These are phyloP conservation scores for Nicator chloris DNA, from an alignment of 2,113 vertebrate species.

Conservation along the genomic window DNA sequence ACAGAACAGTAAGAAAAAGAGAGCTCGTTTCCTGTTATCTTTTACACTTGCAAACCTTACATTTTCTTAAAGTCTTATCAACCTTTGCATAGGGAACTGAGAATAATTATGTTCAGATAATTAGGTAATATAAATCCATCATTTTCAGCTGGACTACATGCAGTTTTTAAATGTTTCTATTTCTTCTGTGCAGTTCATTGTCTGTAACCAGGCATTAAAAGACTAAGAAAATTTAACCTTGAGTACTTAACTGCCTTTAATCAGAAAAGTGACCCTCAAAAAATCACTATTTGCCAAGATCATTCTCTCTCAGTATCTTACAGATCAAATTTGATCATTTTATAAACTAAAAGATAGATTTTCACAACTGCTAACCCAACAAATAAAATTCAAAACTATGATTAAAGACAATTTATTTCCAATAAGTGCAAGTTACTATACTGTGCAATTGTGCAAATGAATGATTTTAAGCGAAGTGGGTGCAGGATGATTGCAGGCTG, in stretches of 20 bases:
- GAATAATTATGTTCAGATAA: not conserved
- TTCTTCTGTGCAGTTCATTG: constrained; percentile 1
- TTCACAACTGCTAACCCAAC: not conserved
- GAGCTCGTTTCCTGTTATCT: not conserved
- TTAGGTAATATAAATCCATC: not conserved
- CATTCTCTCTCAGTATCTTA: not conserved
- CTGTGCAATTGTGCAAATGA: not conserved
- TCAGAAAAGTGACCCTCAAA: not conserved
- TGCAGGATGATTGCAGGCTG: not conserved
- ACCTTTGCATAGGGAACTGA: not conserved
- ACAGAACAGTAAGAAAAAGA: not conserved
- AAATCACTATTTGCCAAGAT: not conserved
- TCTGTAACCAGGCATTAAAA: not conserved
- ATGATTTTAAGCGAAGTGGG: not conserved
- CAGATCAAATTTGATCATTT: not conserved
- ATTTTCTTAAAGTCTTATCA: not conserved
- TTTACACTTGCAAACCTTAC: not conserved
- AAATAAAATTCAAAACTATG: not conserved
- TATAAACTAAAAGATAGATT: not conserved
- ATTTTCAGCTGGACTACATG: not conserved
- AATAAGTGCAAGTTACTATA: not conserved
- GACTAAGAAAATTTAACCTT: not conserved
- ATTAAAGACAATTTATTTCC: not conserved
- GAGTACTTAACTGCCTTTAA: not conserved
- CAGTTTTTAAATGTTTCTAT: not conserved